phyloP scores from a whole-genome alignment of 2,797 vertebrate genomes.

The Pogoniulus pusillus region DNA sequence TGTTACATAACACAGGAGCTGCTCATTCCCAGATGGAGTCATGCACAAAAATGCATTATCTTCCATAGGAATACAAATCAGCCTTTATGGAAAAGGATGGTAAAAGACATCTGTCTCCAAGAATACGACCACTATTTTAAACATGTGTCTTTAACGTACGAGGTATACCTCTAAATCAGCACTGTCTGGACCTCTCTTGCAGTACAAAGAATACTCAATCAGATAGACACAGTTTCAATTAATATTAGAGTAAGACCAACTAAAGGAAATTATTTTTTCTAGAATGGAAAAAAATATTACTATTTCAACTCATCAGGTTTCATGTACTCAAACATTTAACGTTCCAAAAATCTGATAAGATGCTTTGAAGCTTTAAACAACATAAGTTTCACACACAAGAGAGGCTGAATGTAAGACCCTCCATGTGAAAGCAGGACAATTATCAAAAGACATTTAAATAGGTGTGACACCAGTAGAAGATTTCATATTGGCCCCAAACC shows the following conservation, averaged over 20 bases:
- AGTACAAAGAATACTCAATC: neutral
- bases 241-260: neutral
- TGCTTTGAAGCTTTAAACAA: neutral
- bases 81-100: neutral
- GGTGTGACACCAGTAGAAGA: neutral
- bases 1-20: neutral
- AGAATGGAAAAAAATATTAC: neutral
- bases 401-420: neutral
- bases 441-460: neutral
- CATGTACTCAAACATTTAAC: neutral
- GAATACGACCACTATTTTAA: neutral
- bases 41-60: neutral
- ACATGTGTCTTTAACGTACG: neutral
- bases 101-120: neutral
- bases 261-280: neutral
- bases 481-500: neutral
- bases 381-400: accelerated
- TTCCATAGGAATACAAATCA: neutral
- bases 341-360: neutral
- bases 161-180: neutral
- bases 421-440: neutral
- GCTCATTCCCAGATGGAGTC: neutral
- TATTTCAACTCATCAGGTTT: neutral
- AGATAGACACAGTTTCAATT: neutral
- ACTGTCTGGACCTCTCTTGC: neutral